These are phyloP conservation scores for Anguilla japonica DNA, from an alignment of 2,113 vertebrate species.

Conservation along the genomic window DNA sequence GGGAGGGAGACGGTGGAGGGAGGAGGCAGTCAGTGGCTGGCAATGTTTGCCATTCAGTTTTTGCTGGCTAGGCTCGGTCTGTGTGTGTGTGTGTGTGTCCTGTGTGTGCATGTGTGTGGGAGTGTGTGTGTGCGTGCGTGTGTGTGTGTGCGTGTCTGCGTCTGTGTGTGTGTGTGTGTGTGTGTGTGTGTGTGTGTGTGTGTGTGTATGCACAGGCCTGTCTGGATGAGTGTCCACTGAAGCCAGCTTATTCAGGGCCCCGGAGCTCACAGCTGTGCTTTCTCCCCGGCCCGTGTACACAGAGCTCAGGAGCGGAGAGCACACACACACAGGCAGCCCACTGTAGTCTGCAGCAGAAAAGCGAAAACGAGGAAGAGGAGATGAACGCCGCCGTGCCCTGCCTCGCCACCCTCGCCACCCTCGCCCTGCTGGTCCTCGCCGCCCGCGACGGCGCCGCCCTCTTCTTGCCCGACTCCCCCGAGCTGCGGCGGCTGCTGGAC, in stretches of 20 bases:
- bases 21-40: neutral
- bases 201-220: neutral
- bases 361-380: conserved; percentile 8
- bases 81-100: conserved; percentile 4
- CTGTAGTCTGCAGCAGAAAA: conserved; percentile 16
- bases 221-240: conserved; percentile 24
- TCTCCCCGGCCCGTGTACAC: conserved; percentile 47
- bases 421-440: conserved; percentile 66
- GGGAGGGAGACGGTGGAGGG: neutral
- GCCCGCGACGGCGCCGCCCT: conserved; percentile 64
- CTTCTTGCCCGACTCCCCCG: conserved; percentile 75
- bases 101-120: neutral
- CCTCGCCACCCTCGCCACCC: conserved; percentile 44
- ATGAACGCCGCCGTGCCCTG: conserved; percentile 56
- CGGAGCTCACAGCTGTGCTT: conserved; percentile 27
- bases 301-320: conserved; percentile 3
- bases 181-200: neutral
- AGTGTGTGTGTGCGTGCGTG: conserved; percentile 13
- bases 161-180: neutral
- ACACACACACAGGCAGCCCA: conserved; percentile 23
- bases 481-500: conserved; percentile 76
- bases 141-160: neutral
- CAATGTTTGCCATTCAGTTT: conserved; percentile 26
- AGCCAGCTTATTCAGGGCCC: conserved; percentile 28
- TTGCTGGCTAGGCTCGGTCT: conserved; percentile 1